Evolutionary conservation across 1,140 invertebrate species (phyloP), one percentile per base, ranked within the genome.

Genomic region (Platyura marginata): DNA sequence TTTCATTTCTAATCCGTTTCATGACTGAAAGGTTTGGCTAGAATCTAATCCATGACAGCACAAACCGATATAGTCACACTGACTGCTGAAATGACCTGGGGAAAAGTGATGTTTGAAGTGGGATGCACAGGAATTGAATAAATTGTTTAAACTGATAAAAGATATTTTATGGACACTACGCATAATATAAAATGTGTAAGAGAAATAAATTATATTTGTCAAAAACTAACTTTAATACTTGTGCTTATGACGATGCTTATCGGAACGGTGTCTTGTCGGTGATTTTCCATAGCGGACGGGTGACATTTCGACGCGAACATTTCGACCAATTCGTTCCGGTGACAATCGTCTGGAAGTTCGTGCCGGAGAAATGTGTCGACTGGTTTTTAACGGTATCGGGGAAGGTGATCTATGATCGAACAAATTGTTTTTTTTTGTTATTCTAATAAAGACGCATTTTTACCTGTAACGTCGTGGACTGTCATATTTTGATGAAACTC

Each of bases 231-330:
- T 22, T 43, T 36, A 60, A 41, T 60, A 51, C 20, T 52, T 49
- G 35, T 60, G 54, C 40, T 54, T 56, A 35, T 50, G 53, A 40
- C 56, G 56, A 37, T 58, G 49, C 33, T 55, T 55, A 2, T 57
- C 57, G 20, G 40, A 38, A 9, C 54, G 49, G 32, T 52, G 48
- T 25, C 49, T 49, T 1, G 42, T 15, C 10, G 53, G 48, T 2
- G 55, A 48, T 0, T 21, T 32, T 6, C 21, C 41, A 44, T 32
- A 37, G 21, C 20, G 43, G 11, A 8, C 10, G 35, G 41, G 45
- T 16, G n/a, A 47, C n/a, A 20, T 34, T 23, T 47, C 44, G 11
- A 43, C 41, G 41, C 44, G 6, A 29, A 6, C 6, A 8, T 6
- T 29, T 6, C 34, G 47, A 13, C 37, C 35, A 20, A 38, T 42